Evolutionary conservation across 2,797 vertebrate species (phyloP).

Genomic region (Alosa sapidissima): DNA sequence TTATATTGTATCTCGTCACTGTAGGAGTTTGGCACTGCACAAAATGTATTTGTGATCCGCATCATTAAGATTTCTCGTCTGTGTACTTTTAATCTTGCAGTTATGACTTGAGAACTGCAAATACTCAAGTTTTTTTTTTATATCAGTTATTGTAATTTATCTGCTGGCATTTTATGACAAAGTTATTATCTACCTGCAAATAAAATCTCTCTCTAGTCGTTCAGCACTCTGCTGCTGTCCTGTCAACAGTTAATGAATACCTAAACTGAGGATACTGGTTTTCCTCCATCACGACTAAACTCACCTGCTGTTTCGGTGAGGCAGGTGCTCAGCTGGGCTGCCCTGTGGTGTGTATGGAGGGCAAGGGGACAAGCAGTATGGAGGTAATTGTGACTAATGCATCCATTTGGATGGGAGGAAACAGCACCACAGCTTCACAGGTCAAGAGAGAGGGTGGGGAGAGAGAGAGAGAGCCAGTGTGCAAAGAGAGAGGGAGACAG

Average conservation of each 20-base stretch:
- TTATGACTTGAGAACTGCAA: not conserved
- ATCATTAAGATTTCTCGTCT: not conserved
- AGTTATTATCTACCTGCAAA: not conserved
- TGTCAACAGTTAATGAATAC: not conserved
- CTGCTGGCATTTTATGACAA: not conserved
- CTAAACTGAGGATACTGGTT: not conserved
- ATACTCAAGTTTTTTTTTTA: not conserved
- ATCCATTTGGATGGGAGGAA: not conserved
- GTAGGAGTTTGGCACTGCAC: not conserved
- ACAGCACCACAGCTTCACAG: not conserved
- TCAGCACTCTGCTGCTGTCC: not conserved
- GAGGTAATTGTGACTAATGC: not conserved
- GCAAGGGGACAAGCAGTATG: not conserved
- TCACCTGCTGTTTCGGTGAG: not conserved
- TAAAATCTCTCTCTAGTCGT: not conserved
- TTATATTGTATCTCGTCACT: not conserved
- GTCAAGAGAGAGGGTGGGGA: not conserved
- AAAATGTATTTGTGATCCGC: not conserved
- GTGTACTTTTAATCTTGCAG: not conserved
- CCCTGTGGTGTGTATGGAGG: not conserved
- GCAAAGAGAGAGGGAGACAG: not conserved
- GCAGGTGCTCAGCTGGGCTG: not conserved
- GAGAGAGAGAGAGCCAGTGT: not conserved
- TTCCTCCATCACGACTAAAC: not conserved
- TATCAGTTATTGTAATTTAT: not conserved